Evolutionary conservation across 1,140 invertebrate species (phyloP).

Genomic region (Cherax quadricarinatus): DNA sequence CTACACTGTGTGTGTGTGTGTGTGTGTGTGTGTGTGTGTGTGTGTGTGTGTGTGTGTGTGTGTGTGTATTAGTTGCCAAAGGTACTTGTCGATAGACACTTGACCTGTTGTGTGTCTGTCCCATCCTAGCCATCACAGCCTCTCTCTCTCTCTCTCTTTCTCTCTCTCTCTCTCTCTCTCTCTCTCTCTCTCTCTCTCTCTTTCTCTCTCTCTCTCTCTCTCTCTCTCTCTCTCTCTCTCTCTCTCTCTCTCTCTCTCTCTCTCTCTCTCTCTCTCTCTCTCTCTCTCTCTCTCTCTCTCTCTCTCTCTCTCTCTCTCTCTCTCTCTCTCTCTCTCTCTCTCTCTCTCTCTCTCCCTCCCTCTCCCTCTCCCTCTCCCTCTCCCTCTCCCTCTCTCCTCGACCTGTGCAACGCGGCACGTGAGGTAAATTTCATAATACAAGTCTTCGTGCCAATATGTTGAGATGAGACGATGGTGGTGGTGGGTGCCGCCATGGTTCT

Average conservation of each 20-base stretch:
- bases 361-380: neutral
- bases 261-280: constrained; percentile 5
- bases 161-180: neutral
- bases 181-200: neutral
- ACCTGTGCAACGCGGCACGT: neutral
- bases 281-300: neutral
- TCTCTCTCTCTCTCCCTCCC: neutral
- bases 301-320: too few species aligned
- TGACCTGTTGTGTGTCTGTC: too few species aligned
- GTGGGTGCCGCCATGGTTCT: too few species aligned
- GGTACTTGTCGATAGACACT: too few species aligned
- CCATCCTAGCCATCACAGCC: neutral
- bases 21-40: too few species aligned
- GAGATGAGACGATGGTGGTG: too few species aligned
- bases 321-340: neutral
- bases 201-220: neutral
- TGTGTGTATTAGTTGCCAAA: too few species aligned
- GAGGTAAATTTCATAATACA: too few species aligned
- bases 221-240: neutral
- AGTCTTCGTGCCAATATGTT: too few species aligned
- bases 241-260: neutral
- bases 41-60: too few species aligned
- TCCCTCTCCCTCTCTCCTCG: neutral
- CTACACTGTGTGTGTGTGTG: too few species aligned
- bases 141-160: neutral